phyloP scores from a whole-genome alignment of 2,797 vertebrate genomes.

The Knipowitschia caucasica region DNA sequence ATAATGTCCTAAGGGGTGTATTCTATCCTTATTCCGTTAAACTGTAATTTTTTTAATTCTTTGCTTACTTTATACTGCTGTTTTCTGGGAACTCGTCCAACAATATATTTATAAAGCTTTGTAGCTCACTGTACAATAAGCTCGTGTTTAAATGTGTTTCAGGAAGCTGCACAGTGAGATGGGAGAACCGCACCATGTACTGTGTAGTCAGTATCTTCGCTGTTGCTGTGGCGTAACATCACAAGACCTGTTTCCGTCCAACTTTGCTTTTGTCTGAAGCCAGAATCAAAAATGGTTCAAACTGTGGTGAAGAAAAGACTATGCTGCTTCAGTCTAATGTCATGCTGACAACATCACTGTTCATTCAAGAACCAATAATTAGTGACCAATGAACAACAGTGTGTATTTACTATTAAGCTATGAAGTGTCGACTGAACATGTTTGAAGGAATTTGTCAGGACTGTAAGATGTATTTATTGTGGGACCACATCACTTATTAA shows the following conservation, averaged over 20 bases:
- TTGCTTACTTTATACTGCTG: too few relatives aligned
- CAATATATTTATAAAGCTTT: not conserved
- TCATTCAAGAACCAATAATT: slow-evolving; percentile 9
- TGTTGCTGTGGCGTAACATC: slow-evolving; percentile 76
- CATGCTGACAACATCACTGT: slow-evolving; percentile 3
- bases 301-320: slow-evolving; percentile 4
- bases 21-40: too few relatives aligned
- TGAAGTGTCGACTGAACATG: not conserved
- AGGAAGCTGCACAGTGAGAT: slow-evolving; percentile 92
- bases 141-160: slow-evolving; percentile 30
- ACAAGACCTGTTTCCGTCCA: not conserved
- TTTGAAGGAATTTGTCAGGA: not conserved
- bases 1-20: too few relatives aligned
- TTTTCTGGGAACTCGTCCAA: not conserved
- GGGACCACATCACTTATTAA: slow-evolving; percentile 2
- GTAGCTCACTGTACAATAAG: not conserved
- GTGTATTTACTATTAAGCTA: too few relatives aligned
- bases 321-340: not conserved
- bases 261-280: slow-evolving; percentile 14
- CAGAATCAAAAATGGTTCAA: slow-evolving; percentile 16
- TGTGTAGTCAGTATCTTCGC: slow-evolving; percentile 94
- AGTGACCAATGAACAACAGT: too few relatives aligned
- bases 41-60: too few relatives aligned
- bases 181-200: slow-evolving; percentile 98
- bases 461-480: slow-evolving; percentile 2